phyloP scores from a whole-genome alignment of 2,113 vertebrate genomes.

The Gadus chalcogrammus region DNA sequence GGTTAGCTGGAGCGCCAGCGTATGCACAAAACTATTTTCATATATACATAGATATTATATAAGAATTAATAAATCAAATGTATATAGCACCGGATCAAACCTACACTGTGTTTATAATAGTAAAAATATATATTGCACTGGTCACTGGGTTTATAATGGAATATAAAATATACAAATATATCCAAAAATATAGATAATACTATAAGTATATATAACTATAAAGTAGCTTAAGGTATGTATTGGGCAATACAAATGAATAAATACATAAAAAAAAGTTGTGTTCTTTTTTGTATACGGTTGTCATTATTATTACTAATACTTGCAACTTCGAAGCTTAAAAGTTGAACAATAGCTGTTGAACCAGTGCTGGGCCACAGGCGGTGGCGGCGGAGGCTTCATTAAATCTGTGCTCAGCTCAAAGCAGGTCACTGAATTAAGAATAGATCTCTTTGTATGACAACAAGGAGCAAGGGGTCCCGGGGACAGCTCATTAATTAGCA shows the following conservation, averaged over 20 bases:
- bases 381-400: too few species aligned
- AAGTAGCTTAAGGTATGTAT: too few species aligned
- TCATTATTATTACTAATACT: too few species aligned
- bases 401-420: slow-evolving; percentile 49
- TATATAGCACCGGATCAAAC: neutral
- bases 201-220: too few species aligned
- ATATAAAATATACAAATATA: neutral
- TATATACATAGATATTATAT: slow-evolving; percentile 2
- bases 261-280: too few species aligned
- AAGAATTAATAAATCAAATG: slow-evolving; percentile 20
- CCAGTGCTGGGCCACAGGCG: neutral
- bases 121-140: neutral
- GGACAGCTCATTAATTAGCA: slow-evolving; percentile 45
- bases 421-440: slow-evolving; percentile 39
- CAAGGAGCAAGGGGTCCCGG: slow-evolving; percentile 20
- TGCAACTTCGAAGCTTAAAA: neutral
- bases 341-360: neutral
- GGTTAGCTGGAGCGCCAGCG: neutral
- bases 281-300: too few species aligned
- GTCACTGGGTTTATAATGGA: neutral
- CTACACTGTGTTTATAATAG: too few species aligned
- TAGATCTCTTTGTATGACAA: slow-evolving; percentile 31
- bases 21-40: slow-evolving; percentile 3
- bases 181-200: too few species aligned
- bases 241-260: too few species aligned